These are phyloP conservation scores for Gerris buenoi DNA, from an alignment of 1,140 invertebrate species.

Conservation along the genomic window DNA sequence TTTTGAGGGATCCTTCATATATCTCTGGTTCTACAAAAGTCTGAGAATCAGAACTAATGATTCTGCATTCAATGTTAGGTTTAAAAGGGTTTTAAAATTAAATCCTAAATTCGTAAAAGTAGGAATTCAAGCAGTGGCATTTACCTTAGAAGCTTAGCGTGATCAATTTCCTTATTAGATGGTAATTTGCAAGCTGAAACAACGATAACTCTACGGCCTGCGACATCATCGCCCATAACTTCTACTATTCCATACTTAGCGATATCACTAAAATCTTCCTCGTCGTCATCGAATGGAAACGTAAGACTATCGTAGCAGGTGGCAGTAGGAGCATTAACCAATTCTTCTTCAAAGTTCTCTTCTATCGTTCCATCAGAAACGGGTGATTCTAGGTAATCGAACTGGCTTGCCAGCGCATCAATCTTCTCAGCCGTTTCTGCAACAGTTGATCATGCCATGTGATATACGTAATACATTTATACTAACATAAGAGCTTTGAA, in stretches of 20 bases:
- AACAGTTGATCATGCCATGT: too few species aligned
- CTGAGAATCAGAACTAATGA: background rate
- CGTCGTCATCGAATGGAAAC: constrained; percentile 36
- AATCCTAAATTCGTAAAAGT: too few species aligned
- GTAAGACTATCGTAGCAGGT: constrained; percentile 32
- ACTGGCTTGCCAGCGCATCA: constrained; percentile 29
- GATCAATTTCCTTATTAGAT: constrained; percentile 67
- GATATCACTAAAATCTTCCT: constrained; percentile 59
- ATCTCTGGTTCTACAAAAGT: background rate
- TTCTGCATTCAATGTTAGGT: too few species aligned
- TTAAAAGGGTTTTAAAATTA: too few species aligned
- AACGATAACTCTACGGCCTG: constrained; percentile 84
- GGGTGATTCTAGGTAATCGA: constrained; percentile 54
- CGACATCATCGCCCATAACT: constrained; percentile 78
- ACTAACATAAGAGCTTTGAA: too few species aligned
- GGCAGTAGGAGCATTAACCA: constrained; percentile 47
- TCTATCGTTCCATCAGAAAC: constrained; percentile 76
- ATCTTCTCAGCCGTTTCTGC: constrained; percentile 39
- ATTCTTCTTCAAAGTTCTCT: constrained; percentile 83
- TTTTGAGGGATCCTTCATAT: too few species aligned
- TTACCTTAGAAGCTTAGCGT: constrained; percentile 67
- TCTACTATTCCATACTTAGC: constrained; percentile 71
- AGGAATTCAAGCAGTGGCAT: too few species aligned
- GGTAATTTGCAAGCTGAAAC: constrained; percentile 87
- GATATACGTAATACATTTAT: too few species aligned